A percentile compares a stretch with the other conserved stretches of the same genome.
phyloP scores from a whole-genome alignment of 2,888 invertebrate species.

The Pasiphila rectangulata region DNA sequence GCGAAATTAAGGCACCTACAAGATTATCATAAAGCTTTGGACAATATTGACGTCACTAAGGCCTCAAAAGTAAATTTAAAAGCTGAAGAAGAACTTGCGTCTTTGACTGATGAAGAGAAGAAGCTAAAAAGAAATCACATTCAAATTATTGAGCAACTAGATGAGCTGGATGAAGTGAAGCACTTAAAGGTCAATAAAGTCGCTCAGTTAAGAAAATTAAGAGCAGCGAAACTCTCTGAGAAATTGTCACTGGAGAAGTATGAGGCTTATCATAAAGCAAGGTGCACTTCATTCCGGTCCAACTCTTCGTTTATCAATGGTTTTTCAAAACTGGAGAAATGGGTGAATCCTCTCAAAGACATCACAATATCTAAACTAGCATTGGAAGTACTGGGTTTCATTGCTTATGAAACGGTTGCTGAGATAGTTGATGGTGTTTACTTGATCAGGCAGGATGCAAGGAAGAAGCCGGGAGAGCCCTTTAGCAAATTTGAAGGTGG shows the following conservation, averaged over 20 bases:
- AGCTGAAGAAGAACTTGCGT: constrained; percentile 41
- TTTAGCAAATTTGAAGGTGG: constrained; percentile 84
- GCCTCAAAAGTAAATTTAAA: constrained; percentile 1
- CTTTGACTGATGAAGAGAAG: constrained; percentile 73
- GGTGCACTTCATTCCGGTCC: constrained; percentile 85
- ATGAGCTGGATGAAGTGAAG: constrained; percentile 79
- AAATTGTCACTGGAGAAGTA: constrained; percentile 83
- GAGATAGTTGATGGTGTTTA: constrained; percentile 92
- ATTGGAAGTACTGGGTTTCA: constrained; percentile 89
- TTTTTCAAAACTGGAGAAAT: constrained; percentile 80
- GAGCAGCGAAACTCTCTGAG: constrained; percentile 80
- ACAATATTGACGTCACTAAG: constrained; percentile 53
- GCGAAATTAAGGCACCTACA: constrained; percentile 87
- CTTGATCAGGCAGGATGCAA: constrained; percentile 88
- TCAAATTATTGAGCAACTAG: constrained; percentile 75
- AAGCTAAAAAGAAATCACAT: constrained; percentile 70
- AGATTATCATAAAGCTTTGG: constrained; percentile 85
- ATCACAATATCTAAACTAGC: constrained; percentile 83
- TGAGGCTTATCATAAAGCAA: constrained; percentile 88
- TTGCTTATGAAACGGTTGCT: constrained; percentile 95
- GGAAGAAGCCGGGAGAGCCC: constrained; percentile 84
- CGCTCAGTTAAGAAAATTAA: constrained; percentile 80
- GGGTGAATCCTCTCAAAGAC: constrained; percentile 83
- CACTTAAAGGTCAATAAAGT: constrained; percentile 78
- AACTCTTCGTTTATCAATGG: constrained; percentile 73